Evolutionary conservation across 2,113 vertebrate genomes (phyloP).

Genomic region (Sturnira hondurensis): DNA sequence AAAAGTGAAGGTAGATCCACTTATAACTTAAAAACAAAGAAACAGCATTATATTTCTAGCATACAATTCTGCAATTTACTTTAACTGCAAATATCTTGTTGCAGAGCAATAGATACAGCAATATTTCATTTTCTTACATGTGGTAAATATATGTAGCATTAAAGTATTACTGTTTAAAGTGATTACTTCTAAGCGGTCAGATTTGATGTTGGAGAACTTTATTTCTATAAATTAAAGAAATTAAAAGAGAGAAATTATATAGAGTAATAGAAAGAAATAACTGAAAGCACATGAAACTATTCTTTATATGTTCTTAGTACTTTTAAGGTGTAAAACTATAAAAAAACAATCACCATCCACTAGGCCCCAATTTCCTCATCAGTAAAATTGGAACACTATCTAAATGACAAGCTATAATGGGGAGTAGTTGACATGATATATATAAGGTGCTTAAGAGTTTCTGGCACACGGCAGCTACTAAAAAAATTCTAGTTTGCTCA

Average conservation of each 20-base stretch:
- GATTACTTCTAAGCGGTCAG: neutral
- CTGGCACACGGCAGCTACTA: neutral
- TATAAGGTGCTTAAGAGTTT: neutral
- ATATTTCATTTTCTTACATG: neutral
- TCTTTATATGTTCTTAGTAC: neutral
- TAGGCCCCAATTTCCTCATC: neutral
- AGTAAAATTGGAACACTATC: neutral
- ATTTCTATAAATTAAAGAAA: neutral
- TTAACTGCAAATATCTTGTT: neutral
- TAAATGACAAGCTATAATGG: neutral
- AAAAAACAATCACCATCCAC: neutral
- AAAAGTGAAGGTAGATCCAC: neutral
- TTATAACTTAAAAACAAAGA: neutral
- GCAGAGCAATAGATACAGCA: neutral
- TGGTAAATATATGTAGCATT: neutral
- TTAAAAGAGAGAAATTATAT: neutral
- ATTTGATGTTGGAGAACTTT: neutral
- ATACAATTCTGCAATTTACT: conserved; percentile 7
- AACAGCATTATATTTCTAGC: neutral
- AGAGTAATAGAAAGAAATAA: neutral
- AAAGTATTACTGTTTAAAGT: neutral
- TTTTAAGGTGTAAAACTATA: neutral
- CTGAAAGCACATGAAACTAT: neutral
- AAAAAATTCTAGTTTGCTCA: neutral
- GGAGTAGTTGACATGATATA: conserved; percentile 6